Evolutionary conservation across 2,797 vertebrate genomes (phyloP), one percentile per base, ranked within the genome.

Genomic region (Eulemur coronatus): DNA sequence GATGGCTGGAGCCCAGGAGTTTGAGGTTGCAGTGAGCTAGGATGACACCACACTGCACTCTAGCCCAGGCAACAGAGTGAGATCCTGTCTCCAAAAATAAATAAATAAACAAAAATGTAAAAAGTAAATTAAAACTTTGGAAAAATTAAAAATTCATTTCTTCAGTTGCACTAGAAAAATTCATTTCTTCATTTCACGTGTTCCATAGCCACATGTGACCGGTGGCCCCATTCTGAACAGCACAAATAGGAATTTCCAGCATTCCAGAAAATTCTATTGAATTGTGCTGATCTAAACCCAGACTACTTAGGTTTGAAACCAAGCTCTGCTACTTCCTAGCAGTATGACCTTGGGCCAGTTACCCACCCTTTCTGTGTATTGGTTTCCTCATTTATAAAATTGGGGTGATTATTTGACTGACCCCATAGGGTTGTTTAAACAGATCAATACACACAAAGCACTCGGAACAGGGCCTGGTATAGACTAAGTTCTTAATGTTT

Each of bases 331-430:
- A 63, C 50, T 92, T 76, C 46, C 12, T 63, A 92, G 43, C 52
- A 76, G 24, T 75, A 15, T 87, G 61, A 67, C 85, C 52, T 89
- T 81, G 38, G 55, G 76, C 65, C 88, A 85, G 52, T n/a, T 69
- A 73, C 67, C 33, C 4, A 57, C 55, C 24, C 55, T 57, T 57
- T 57, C 55, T 57, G 63, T 78, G 59, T 52, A 38, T 79, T 3
- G 1, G 13, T 59, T 86, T 91, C 84, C 70, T 93, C 63, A 35
- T 86, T 93, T 89, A 75, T 84, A 78, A 95, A 92, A 91, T 48
- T 61, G 18, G 72, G 41, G 35, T 57, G 46, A 33, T 67, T 55
- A 84, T 48, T 70, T 75, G 78, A 78, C 50, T 67, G 41, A 81
- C 33, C 35, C 50, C 70, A 87, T 18, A 43, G n/a, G 14, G 7